phyloP scores from a whole-genome alignment of 2,113 vertebrate genomes.

The Prolemur simus region DNA sequence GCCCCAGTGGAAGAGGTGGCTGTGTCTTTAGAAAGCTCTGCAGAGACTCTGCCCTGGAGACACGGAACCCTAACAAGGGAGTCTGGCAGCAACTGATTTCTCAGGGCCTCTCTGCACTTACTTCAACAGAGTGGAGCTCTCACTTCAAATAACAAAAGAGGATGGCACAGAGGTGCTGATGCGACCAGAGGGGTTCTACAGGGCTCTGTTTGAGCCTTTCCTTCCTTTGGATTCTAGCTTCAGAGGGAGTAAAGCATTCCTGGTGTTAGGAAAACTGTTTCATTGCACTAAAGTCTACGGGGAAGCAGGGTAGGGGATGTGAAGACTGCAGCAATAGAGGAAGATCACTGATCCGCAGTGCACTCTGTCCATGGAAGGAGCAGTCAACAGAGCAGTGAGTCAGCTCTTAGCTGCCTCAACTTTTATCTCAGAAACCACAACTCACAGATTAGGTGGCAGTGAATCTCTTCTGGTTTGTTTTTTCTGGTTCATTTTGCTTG shows the following conservation, averaged over 20 bases:
- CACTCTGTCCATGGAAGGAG: not conserved
- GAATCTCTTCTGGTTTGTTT: not conserved
- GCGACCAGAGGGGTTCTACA: not conserved
- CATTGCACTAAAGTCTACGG: conserved; percentile 19
- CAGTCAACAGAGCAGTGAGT: not conserved
- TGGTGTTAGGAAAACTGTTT: conserved; percentile 37
- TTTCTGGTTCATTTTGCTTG: not conserved
- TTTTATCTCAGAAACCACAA: not conserved
- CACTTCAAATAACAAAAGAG: not conserved
- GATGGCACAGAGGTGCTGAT: not conserved
- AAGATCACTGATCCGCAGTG: not conserved
- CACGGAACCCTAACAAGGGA: conserved; percentile 28
- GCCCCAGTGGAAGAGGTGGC: not conserved
- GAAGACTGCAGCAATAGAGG: not conserved
- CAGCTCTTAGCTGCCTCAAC: not conserved
- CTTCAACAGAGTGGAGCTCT: not conserved
- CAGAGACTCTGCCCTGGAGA: conserved; percentile 48
- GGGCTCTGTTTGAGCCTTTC: not conserved
- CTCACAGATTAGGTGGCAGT: not conserved
- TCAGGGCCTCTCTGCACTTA: not conserved
- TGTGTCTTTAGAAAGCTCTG: conserved; percentile 59
- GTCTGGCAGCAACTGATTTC: not conserved
- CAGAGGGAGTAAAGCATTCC: conserved; percentile 59
- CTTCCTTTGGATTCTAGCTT: conserved; percentile 61
- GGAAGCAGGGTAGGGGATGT: not conserved